Evolutionary conservation across 2,888 invertebrate genomes (phyloP).

Genomic region (Apotomis turbidana): DNA sequence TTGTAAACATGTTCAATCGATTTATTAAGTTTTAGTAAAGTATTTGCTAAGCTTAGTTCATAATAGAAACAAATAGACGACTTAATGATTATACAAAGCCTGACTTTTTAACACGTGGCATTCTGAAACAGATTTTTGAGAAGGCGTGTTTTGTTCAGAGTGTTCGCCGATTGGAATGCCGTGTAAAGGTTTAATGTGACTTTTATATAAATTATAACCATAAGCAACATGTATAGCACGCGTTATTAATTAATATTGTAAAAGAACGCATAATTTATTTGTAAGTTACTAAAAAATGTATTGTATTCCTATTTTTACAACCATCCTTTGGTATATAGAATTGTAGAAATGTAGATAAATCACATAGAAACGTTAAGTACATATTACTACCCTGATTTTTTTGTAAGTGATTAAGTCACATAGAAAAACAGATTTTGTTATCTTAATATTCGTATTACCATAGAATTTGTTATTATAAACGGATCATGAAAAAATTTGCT

Average conservation of each 20-base stretch:
- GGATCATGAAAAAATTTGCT: constrained; percentile 10
- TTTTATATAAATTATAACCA: constrained; percentile 27
- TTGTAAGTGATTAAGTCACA: background rate
- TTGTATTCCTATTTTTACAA: constrained; percentile 52
- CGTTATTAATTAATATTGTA: constrained; percentile 36
- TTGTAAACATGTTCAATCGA: constrained; percentile 27
- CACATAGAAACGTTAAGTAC: constrained; percentile 60
- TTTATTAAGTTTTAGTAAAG: constrained; percentile 32
- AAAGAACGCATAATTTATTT: constrained; percentile 67
- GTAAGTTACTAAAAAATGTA: constrained; percentile 61
- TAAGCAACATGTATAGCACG: constrained; percentile 52
- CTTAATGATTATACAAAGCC: constrained; percentile 25
- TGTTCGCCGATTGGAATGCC: background rate
- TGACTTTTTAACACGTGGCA: constrained; percentile 10
- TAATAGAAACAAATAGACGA: constrained; percentile 37
- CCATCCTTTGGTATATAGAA: constrained; percentile 56
- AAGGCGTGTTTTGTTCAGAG: background rate
- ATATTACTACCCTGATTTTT: constrained; percentile 18
- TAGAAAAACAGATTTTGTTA: background rate
- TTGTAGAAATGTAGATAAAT: constrained; percentile 81
- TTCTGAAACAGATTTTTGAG: background rate
- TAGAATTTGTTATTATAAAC: constrained; percentile 20
- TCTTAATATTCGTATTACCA: constrained; percentile 3
- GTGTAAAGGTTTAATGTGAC: constrained; percentile 16
- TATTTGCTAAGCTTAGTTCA: constrained; percentile 21